Conservation (phyloP, 2,797 vertebrate species). For the Anableps anableps region DNA sequence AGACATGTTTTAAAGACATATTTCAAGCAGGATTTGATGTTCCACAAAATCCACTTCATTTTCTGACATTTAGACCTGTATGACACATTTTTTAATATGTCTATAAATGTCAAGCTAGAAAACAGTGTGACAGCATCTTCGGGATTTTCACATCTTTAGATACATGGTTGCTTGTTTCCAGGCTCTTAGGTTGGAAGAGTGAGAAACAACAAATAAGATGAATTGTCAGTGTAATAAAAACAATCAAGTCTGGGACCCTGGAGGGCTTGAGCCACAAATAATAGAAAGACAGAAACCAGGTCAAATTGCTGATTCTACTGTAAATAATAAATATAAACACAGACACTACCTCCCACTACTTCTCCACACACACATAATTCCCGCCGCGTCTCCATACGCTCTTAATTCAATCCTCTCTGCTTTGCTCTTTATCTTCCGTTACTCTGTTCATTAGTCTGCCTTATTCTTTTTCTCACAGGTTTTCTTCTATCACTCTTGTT, state of each 20-base stretch:
- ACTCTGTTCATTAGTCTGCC: constrained; percentile 36
- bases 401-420: constrained; percentile 38
- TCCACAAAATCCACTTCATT: neutral
- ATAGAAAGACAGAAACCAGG: constrained; percentile 57
- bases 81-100: neutral
- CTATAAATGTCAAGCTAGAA: neutral
- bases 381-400: constrained; percentile 17
- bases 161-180: constrained; percentile 15
- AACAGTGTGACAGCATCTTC: neutral
- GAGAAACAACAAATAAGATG: constrained; percentile 10
- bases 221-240: constrained; percentile 61
- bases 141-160: constrained; percentile 53
- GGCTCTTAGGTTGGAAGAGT: constrained; percentile 28
- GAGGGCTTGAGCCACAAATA: constrained; percentile 49
- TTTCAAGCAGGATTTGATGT: neutral
- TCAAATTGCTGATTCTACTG: constrained; percentile 65
- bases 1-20: neutral
- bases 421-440: constrained; percentile 28
- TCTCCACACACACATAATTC: constrained; percentile 34
- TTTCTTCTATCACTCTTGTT: constrained; percentile 39
- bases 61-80: neutral
- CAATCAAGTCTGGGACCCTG: constrained; percentile 10
- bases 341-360: constrained; percentile 41
- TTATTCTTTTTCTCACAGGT: constrained; percentile 37
- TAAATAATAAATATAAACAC: constrained; percentile 59